phyloP scores from a whole-genome alignment of 2,888 invertebrate species.

The Drosophila borborema region DNA sequence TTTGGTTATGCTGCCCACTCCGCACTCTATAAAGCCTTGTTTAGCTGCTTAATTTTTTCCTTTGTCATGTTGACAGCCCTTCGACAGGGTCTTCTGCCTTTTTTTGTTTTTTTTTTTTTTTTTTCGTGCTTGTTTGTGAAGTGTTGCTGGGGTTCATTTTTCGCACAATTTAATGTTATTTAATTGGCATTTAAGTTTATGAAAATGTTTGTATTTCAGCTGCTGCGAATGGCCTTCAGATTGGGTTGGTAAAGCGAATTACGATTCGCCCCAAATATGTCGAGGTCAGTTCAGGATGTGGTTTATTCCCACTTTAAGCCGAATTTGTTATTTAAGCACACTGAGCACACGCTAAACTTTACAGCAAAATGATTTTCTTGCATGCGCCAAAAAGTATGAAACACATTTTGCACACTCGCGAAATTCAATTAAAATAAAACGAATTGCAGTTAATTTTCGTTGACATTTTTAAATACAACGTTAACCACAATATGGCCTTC shows the following conservation, averaged over 20 bases:
- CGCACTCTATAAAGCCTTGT: slow-evolving; percentile 64
- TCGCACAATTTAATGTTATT: slow-evolving; percentile 80
- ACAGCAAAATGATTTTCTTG: background rate
- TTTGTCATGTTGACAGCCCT: slow-evolving; percentile 79
- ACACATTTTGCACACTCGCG: background rate
- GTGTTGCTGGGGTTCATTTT: slow-evolving; percentile 56
- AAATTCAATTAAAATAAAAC: slow-evolving; percentile 58
- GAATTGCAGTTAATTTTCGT: slow-evolving; percentile 61
- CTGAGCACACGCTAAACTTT: background rate
- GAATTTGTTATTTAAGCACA: background rate
- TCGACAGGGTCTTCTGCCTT: slow-evolving; percentile 46
- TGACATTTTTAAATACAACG: slow-evolving; percentile 66
- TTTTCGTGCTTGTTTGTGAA: slow-evolving; percentile 9
- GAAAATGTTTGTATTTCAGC: slow-evolving; percentile 64
- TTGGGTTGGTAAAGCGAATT: background rate
- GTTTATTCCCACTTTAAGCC: slow-evolving; percentile 7
- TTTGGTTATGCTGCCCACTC: slow-evolving; percentile 48
- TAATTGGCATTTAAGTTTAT: slow-evolving; percentile 78
- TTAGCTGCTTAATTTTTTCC: slow-evolving; percentile 80
- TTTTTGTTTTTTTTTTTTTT: slow-evolving; percentile 4
- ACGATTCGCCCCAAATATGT: slow-evolving; percentile 35
- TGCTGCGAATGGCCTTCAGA: slow-evolving; percentile 14
- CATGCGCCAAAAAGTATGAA: slow-evolving; percentile 15
- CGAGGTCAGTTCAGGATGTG: slow-evolving; percentile 53
- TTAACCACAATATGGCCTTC: slow-evolving; percentile 63